These are phyloP conservation scores for Ameiurus melas DNA, from an alignment of 2,113 vertebrate species.

Conservation along the genomic window DNA sequence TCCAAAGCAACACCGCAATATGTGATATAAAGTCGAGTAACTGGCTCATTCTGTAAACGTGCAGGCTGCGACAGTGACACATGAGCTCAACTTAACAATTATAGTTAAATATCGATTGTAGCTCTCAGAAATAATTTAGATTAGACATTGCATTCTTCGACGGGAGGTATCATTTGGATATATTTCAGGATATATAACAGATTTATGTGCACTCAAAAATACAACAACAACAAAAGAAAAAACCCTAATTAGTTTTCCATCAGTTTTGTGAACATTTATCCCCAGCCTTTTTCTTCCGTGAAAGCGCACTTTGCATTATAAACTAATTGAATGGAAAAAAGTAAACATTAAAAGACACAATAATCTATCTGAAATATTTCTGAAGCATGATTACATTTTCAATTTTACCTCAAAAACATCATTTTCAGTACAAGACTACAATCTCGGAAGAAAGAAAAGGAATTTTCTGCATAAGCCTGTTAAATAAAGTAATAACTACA, in stretches of 20 bases:
- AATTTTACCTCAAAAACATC: not conserved
- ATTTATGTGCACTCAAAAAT: slow-evolving; percentile 18
- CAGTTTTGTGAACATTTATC: slow-evolving; percentile 34
- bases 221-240: not conserved
- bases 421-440: not conserved
- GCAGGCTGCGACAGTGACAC: not conserved
- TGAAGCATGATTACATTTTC: not conserved
- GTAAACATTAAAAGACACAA: not conserved
- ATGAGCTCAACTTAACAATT: slow-evolving; percentile 26
- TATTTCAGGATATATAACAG: slow-evolving; percentile 17
- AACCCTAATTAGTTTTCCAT: slow-evolving; percentile 27
- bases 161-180: not conserved
- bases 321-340: not conserved
- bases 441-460: not conserved
- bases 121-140: slow-evolving; percentile 12
- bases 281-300: not conserved
- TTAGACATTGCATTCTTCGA: slow-evolving; percentile 18
- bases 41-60: slow-evolving; percentile 7
- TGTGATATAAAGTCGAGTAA: not conserved
- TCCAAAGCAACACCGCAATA: slow-evolving; percentile 1
- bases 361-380: not conserved
- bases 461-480: not conserved
- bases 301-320: not conserved
- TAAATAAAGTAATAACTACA: not conserved
- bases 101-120: slow-evolving; percentile 36